These are phyloP conservation scores for Drosophila algonquin DNA, from an alignment of 2,888 invertebrate genomes.

Conservation along the genomic window DNA sequence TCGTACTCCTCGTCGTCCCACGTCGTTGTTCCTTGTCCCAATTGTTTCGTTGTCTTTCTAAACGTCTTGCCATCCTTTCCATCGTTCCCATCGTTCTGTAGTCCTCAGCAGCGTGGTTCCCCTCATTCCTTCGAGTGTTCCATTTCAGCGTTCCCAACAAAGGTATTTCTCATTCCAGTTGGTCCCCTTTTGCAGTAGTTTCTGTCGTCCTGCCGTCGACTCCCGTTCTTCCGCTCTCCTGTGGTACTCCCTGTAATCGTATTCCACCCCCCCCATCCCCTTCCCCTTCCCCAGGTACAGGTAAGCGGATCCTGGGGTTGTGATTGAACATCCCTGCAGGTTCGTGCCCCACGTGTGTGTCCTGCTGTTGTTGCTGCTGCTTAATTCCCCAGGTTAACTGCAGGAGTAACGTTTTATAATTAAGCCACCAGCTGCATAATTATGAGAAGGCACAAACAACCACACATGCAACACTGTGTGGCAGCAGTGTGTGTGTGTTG, in stretches of 20 bases:
- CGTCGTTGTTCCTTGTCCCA: no score
- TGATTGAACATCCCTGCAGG: conserved; percentile 56
- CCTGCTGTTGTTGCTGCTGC: conserved; percentile 18
- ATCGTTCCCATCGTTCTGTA: no score
- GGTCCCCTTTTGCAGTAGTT: conserved; percentile 1
- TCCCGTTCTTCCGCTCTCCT: conserved; percentile 18
- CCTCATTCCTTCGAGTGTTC: no score
- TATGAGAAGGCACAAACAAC: conserved; percentile 59
- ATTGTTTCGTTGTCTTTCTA: no score
- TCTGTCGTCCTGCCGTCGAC: conserved; percentile 2
- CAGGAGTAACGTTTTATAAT: conserved; percentile 75
- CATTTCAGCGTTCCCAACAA: no score
- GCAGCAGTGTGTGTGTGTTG: background rate
- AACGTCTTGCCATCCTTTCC: no score
- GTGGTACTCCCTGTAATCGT: background rate
- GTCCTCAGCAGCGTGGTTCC: no score
- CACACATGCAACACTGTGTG: conserved; percentile 25
- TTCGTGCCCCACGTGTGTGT: conserved; percentile 6
- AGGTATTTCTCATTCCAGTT: background rate
- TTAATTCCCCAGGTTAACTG: conserved; percentile 77
- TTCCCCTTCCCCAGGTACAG: background rate
- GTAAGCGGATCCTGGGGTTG: conserved; percentile 47
- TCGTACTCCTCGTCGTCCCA: no score
- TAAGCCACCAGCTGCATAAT: conserved; percentile 80
- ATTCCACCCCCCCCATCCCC: background rate